Evolutionary conservation across 2,113 vertebrate genomes (phyloP).

Genomic region (Silurus glanis): DNA sequence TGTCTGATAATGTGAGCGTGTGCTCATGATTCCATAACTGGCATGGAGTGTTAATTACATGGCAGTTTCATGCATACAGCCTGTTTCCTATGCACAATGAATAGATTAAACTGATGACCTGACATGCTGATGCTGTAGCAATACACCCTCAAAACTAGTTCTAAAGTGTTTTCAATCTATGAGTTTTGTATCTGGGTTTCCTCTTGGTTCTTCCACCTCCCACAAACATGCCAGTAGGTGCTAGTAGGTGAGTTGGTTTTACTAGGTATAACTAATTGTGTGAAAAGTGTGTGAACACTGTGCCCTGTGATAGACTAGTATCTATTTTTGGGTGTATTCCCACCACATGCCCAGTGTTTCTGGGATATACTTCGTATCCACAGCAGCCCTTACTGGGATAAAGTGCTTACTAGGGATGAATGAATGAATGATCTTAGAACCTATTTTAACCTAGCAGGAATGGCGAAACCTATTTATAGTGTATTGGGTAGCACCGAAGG

Average conservation of each 20-base stretch:
- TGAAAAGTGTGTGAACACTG: background rate
- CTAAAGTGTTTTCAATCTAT: too few relatives aligned
- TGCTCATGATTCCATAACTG: background rate
- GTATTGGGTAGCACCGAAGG: background rate
- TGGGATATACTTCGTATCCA: background rate
- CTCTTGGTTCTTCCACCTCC: background rate
- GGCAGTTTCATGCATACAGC: background rate
- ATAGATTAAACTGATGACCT: background rate
- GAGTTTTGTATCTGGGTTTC: background rate
- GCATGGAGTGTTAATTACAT: background rate
- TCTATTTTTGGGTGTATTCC: background rate
- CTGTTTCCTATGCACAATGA: background rate
- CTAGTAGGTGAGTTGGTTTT: background rate
- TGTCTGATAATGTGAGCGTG: background rate
- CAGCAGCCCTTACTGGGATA: background rate
- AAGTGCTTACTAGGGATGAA: background rate
- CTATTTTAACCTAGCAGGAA: background rate
- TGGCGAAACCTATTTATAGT: conserved; percentile 22
- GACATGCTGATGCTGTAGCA: too few relatives aligned
- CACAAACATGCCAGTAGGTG: background rate
- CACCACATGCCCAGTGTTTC: background rate
- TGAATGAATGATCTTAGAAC: conserved; percentile 6
- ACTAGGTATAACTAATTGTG: background rate
- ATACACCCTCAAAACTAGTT: too few relatives aligned
- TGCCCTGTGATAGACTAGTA: background rate